Evolutionary conservation across 2,113 vertebrate species (phyloP).

Genomic region (Oenanthe oenanthe): DNA sequence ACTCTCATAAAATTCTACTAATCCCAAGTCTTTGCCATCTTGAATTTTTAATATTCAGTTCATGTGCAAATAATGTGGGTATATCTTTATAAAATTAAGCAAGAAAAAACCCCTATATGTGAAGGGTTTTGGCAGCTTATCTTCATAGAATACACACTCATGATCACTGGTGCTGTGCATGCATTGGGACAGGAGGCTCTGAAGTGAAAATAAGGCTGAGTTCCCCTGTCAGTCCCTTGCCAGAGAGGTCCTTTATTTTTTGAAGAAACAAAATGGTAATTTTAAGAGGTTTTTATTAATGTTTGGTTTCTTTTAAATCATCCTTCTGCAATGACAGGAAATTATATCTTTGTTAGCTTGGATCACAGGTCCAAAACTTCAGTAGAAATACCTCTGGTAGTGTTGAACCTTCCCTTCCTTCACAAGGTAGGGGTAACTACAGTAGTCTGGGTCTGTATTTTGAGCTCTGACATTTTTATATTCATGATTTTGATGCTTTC

Average conservation of each 20-base stretch:
- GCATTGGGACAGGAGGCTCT: not conserved
- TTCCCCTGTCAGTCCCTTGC: not conserved
- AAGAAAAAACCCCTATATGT: accelerated
- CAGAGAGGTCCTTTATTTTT: not conserved
- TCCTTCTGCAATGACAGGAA: not conserved
- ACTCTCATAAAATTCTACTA: not conserved
- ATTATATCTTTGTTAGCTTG: not conserved
- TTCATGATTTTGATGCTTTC: not conserved
- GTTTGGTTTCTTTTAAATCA: not conserved
- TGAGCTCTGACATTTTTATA: not conserved
- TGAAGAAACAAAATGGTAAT: not conserved
- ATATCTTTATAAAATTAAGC: not conserved
- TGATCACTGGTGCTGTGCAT: not conserved
- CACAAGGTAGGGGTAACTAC: not conserved
- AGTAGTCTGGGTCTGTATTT: not conserved
- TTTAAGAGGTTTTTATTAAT: not conserved
- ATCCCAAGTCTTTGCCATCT: not conserved
- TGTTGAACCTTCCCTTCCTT: not conserved
- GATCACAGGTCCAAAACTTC: not conserved
- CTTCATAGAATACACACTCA: not conserved
- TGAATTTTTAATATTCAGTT: not conserved
- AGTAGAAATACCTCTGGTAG: not conserved
- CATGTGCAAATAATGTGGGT: not conserved
- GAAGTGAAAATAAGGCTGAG: not conserved
- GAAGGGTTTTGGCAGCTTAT: not conserved